Evolutionary conservation across 1,140 invertebrate species (phyloP).

Genomic region (Druon quercuslanigerum): DNA sequence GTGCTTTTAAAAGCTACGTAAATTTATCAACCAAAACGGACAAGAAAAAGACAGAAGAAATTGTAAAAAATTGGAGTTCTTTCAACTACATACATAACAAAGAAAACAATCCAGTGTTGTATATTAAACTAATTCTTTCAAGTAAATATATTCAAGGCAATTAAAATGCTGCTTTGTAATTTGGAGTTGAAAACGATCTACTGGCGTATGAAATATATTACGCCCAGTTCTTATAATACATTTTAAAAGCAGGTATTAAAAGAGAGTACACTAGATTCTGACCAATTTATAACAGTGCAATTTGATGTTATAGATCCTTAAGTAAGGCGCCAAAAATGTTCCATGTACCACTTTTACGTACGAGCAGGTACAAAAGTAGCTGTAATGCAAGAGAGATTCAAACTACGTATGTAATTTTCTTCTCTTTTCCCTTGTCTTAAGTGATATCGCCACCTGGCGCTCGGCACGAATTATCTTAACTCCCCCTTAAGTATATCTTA

Average conservation of each 20-base stretch:
- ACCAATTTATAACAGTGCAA: slow-evolving; percentile 25
- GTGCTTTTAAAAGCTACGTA: too few relatives aligned
- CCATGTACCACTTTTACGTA: slow-evolving; percentile 5
- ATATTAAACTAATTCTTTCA: too few relatives aligned
- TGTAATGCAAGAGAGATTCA: background rate
- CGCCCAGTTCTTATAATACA: slow-evolving; percentile 19
- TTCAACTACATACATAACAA: too few relatives aligned
- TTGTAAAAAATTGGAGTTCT: too few relatives aligned
- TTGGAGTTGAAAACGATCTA: background rate
- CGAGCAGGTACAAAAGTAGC: slow-evolving; percentile 6
- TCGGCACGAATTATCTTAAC: slow-evolving; percentile 21
- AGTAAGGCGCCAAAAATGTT: slow-evolving; percentile 19
- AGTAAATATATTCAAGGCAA: background rate
- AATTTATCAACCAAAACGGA: too few relatives aligned
- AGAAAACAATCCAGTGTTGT: too few relatives aligned
- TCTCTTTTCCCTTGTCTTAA: slow-evolving; percentile 2
- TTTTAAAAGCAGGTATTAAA: background rate
- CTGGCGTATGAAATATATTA: background rate
- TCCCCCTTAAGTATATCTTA: slow-evolving; percentile 17
- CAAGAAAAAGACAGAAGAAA: too few relatives aligned
- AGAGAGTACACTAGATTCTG: slow-evolving; percentile 17
- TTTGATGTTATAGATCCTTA: slow-evolving; percentile 16
- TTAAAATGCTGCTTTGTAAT: background rate
- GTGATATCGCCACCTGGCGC: slow-evolving; percentile 7
- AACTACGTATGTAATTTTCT: background rate